Evolutionary conservation across 1,140 invertebrate species (phyloP).

Genomic region (Drosophila parvula): DNA sequence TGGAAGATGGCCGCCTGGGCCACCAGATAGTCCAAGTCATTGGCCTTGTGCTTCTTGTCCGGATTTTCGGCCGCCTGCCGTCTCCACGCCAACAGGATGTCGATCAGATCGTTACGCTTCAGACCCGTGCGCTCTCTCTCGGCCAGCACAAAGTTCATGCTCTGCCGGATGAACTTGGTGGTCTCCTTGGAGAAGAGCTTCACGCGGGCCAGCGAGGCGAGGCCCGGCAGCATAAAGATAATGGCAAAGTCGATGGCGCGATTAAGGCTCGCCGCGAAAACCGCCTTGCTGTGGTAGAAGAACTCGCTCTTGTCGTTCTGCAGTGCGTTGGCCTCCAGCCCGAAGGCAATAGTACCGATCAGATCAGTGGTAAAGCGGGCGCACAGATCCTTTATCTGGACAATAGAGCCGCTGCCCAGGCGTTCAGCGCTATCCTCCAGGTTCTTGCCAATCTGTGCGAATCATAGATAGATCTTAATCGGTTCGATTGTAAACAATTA

Average conservation of each 20-base stretch:
- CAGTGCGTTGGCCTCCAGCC: constrained; percentile 86
- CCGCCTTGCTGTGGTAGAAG: constrained; percentile 77
- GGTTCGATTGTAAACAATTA: background rate
- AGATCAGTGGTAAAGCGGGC: constrained; percentile 86
- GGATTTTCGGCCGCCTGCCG: constrained; percentile 49
- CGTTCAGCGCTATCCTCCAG: constrained; percentile 48
- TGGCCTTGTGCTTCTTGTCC: constrained; percentile 12
- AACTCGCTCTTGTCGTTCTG: constrained; percentile 84
- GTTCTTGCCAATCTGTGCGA: constrained; percentile 58
- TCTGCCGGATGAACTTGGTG: constrained; percentile 67
- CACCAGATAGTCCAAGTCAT: constrained; percentile 84
- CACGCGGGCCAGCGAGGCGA: constrained; percentile 47
- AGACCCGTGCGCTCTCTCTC: constrained; percentile 68
- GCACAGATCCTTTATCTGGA: constrained; percentile 80
- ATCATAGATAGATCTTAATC: background rate
- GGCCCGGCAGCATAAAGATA: constrained; percentile 83
- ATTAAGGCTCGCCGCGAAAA: constrained; percentile 85
- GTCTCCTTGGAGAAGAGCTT: constrained; percentile 64
- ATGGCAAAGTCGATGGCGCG: constrained; percentile 84
- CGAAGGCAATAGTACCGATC: constrained; percentile 86
- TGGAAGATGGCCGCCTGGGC: constrained; percentile 90
- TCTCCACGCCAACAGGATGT: constrained; percentile 83
- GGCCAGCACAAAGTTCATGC: constrained; percentile 72
- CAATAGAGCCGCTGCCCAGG: constrained; percentile 1
- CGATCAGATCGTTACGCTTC: constrained; percentile 84